Evolutionary conservation across 2,797 vertebrate genomes (phyloP), one percentile per base, ranked within the genome.

Genomic region (Coregonus suidteri): DNA sequence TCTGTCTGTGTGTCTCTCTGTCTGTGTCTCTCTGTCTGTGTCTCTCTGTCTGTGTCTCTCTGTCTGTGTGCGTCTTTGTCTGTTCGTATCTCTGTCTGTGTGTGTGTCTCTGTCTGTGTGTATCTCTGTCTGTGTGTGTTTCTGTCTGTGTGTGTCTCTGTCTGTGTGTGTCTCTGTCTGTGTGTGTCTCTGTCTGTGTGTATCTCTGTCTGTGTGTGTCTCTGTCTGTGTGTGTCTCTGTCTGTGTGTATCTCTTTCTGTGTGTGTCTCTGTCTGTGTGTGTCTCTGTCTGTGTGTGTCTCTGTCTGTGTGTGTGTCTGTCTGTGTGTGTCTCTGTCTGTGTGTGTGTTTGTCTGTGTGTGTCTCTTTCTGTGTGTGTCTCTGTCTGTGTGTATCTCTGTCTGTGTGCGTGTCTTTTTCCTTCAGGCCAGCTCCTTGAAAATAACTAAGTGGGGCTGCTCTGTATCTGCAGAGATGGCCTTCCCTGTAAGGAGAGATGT

Each of bases 401-500:
- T 64, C 20, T 13, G 20, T 25, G n/a, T 9, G 7, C 59, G 20
- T 25, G 4, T 54, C 53, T 18, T 56, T 56, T 18, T 59, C 20
- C n/a, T 20, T 64, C 59, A 69, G 65, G 74, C 66, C 71, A 14
- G 59, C 20, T 54, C 6, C 16, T 64, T 80, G 59, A 77, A 82
- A 88, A 70, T 80, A 85, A 84, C 30, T 67, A 20, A 86, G 75
- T 78, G 69, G 54, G 68, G 73, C 16, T 1, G 70, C 75, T 71
- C 69, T 82, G 69, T 85, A 34, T 83, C 75, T 76, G 77, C 82
- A 85, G 80, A 86, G 82, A 92, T 87, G 90, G 86, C 88, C 90
- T 91, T 92, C 89, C 81, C 86, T 86, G 84, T 89, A 88, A 79
- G 82, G 79, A 74, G 82, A 93, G 82, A 93, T 91, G 89, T 93